Evolutionary conservation across 2,888 invertebrate species (phyloP).

Genomic region (Himalopsyche tibetana): DNA sequence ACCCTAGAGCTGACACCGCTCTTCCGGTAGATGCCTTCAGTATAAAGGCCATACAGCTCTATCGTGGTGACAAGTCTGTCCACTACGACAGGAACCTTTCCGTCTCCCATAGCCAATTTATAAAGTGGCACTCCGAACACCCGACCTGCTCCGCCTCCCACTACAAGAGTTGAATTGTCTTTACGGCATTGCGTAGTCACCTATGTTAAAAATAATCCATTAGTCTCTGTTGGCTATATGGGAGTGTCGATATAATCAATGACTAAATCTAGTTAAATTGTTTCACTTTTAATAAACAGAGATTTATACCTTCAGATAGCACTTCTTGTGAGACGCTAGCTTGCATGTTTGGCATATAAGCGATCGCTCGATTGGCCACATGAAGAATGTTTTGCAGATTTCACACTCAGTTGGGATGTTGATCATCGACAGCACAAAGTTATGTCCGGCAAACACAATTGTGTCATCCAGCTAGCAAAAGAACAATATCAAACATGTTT

Average conservation of each 20-base stretch:
- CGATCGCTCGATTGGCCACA: slow-evolving; percentile 96
- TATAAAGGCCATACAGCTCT: slow-evolving; percentile 93
- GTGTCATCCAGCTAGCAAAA: slow-evolving; percentile 79
- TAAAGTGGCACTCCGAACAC: slow-evolving; percentile 90
- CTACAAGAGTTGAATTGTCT: slow-evolving; percentile 71
- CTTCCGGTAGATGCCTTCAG: slow-evolving; percentile 95
- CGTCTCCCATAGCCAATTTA: slow-evolving; percentile 84
- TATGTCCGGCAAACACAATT: slow-evolving; percentile 87
- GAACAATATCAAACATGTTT: not conserved
- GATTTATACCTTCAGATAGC: slow-evolving; percentile 83
- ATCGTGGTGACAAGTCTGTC: slow-evolving; percentile 92
- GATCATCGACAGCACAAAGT: slow-evolving; percentile 91
- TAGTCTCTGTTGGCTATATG: too few relatives aligned
- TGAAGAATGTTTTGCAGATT: slow-evolving; percentile 93
- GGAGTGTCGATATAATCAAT: not conserved
- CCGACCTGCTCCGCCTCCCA: slow-evolving; percentile 75
- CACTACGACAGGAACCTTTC: slow-evolving; percentile 91
- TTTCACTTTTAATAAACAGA: not conserved
- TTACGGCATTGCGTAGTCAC: slow-evolving; percentile 74
- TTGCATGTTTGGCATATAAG: slow-evolving; percentile 88
- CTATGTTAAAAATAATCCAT: slow-evolving; percentile 67
- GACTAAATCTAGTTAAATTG: not conserved
- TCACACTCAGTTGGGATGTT: slow-evolving; percentile 98
- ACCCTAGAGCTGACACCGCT: slow-evolving; percentile 90
- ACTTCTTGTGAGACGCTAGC: slow-evolving; percentile 96